These are phyloP conservation scores for Eurois occulta DNA, from an alignment of 2,888 invertebrate species.

Conservation along the genomic window DNA sequence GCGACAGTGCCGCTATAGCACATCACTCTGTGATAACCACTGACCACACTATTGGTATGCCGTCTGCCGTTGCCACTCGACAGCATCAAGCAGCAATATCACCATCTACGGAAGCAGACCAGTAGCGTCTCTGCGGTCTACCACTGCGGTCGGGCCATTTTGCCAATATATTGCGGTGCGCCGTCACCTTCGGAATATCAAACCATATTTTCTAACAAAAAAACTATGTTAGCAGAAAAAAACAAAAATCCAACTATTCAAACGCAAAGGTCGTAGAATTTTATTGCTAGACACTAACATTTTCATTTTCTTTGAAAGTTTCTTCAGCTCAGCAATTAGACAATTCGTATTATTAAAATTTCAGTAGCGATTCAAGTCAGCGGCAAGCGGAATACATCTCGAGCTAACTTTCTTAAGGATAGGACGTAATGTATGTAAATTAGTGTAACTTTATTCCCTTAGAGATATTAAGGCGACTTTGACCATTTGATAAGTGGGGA, in stretches of 20 bases:
- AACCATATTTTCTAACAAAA: background rate
- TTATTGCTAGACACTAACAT: constrained; percentile 57
- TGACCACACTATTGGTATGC: background rate
- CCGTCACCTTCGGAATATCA: background rate
- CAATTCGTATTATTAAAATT: constrained; percentile 68
- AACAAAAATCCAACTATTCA: constrained; percentile 44
- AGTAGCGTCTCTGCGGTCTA: background rate
- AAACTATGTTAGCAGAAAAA: constrained; percentile 1
- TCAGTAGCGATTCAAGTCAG: constrained; percentile 60
- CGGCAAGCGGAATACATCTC: constrained; percentile 70
- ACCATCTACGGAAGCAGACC: background rate
- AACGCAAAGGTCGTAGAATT: constrained; percentile 42
- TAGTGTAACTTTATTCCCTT: constrained; percentile 85
- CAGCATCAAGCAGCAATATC: background rate
- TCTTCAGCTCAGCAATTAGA: constrained; percentile 64
- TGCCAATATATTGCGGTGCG: background rate
- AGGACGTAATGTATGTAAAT: constrained; percentile 87
- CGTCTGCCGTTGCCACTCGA: background rate
- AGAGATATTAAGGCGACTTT: constrained; percentile 83
- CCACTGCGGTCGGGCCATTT: background rate
- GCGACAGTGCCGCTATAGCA: background rate
- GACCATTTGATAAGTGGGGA: constrained; percentile 84
- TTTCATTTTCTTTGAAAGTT: constrained; percentile 62
- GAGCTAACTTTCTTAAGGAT: constrained; percentile 79
- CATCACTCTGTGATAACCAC: background rate